Evolutionary conservation across 2,113 vertebrate species (phyloP).

Genomic region (Lophochroa leadbeateri): DNA sequence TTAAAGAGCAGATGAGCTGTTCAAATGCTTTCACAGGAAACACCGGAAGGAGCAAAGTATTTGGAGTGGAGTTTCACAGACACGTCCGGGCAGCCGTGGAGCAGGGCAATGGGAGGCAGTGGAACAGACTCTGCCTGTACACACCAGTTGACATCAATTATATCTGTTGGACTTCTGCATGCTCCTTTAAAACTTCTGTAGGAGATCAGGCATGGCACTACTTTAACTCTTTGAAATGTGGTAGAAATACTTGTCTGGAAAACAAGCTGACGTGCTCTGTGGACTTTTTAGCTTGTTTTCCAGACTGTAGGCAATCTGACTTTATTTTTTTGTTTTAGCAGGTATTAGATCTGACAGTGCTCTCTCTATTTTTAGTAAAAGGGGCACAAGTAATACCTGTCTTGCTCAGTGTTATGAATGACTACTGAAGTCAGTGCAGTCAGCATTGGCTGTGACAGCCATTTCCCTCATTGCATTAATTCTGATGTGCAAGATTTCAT

Average conservation of each 20-base stretch:
- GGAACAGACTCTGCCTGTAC: not conserved
- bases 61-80: not conserved
- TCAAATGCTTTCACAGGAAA: not conserved
- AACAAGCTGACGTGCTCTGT: accelerated
- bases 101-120: not conserved
- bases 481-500: not conserved
- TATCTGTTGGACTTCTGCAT: not conserved
- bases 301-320: not conserved
- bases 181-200: not conserved
- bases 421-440: not conserved
- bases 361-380: not conserved
- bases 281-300: not conserved
- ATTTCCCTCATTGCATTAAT: not conserved
- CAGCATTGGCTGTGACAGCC: not conserved
- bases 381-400: not conserved
- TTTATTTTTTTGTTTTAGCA: not conserved
- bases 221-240: not conserved
- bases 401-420: not conserved
- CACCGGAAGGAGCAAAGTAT: accelerated
- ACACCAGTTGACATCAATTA: not conserved
- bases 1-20: not conserved
- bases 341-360: not conserved
- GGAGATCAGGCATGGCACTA: not conserved
- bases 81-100: not conserved
- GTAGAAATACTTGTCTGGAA: not conserved